Conservation (phyloP, 2,888 invertebrate genomes). For the Tachystola acroxantha region DNA sequence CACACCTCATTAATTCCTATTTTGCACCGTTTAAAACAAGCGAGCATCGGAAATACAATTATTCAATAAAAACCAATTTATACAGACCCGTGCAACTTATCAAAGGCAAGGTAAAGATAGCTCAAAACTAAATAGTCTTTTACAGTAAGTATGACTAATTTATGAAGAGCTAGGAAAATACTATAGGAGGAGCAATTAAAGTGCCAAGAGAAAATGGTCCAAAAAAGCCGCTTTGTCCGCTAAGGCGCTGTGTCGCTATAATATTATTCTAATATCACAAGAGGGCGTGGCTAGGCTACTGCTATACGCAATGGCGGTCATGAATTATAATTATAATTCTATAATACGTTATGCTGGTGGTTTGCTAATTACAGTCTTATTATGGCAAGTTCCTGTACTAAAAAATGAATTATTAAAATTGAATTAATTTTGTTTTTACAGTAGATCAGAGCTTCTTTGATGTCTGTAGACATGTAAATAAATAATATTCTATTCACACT, state of each 20-base stretch:
- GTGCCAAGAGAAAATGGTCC: neutral
- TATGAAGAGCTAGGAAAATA: neutral
- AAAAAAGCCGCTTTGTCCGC: conserved; percentile 3
- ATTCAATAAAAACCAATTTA: neutral
- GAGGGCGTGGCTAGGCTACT: conserved; percentile 13
- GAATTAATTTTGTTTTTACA: no score
- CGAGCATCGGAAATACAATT: conserved; percentile 4
- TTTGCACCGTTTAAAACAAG: conserved; percentile 5
- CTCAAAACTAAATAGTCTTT: no score
- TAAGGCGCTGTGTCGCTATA: conserved; percentile 8
- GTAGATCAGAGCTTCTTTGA: no score
- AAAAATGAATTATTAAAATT: no score
- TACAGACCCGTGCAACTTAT: neutral
- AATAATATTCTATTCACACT: no score
- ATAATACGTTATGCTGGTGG: neutral
- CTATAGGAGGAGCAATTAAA: neutral
- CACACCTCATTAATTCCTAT: conserved; percentile 11
- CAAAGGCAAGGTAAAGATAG: neutral
- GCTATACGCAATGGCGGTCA: conserved; percentile 11
- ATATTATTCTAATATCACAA: conserved; percentile 11
- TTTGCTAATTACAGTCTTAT: no score
- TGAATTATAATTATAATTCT: conserved; percentile 1
- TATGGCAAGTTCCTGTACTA: no score
- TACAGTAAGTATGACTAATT: neutral
- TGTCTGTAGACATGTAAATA: no score